Evolutionary conservation across 2,797 vertebrate species (phyloP).

Genomic region (Callimico goeldii): DNA sequence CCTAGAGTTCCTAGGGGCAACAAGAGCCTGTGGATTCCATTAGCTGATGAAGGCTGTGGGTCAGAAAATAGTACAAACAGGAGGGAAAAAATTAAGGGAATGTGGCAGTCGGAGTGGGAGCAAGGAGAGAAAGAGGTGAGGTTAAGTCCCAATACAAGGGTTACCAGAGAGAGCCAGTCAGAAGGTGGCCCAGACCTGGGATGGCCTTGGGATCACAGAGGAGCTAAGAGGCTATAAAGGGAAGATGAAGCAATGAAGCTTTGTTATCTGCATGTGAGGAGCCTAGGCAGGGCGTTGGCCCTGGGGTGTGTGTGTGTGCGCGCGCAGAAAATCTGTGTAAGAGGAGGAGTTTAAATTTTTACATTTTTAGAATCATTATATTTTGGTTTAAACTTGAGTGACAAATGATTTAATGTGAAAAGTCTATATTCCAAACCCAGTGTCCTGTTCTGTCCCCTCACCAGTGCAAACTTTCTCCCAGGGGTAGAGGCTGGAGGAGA

Average conservation of each 20-base stretch:
- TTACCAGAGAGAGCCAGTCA: not conserved
- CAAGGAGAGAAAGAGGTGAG: not conserved
- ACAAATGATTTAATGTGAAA: not conserved
- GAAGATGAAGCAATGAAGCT: not conserved
- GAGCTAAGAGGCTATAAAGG: not conserved
- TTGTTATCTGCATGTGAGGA: not conserved
- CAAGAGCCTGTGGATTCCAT: not conserved
- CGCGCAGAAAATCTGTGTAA: not conserved
- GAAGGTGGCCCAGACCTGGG: not conserved
- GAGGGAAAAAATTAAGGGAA: not conserved
- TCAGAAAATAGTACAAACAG: not conserved
- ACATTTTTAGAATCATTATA: not conserved
- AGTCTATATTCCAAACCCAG: not conserved
- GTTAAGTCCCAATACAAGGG: not conserved
- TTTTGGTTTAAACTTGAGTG: constrained; percentile 9
- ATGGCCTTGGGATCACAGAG: not conserved
- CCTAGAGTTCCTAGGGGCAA: not conserved
- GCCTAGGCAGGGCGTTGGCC: not conserved
- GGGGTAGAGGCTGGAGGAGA: no score
- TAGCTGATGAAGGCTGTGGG: not conserved
- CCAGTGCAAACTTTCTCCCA: no score
- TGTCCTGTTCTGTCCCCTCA: no score
- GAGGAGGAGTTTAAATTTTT: not conserved
- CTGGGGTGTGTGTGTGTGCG: no score
- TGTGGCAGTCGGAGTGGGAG: no score